Base-by-base conservation (phyloP, 2,113 vertebrate species). In the Paralichthys olivaceus region DNA sequence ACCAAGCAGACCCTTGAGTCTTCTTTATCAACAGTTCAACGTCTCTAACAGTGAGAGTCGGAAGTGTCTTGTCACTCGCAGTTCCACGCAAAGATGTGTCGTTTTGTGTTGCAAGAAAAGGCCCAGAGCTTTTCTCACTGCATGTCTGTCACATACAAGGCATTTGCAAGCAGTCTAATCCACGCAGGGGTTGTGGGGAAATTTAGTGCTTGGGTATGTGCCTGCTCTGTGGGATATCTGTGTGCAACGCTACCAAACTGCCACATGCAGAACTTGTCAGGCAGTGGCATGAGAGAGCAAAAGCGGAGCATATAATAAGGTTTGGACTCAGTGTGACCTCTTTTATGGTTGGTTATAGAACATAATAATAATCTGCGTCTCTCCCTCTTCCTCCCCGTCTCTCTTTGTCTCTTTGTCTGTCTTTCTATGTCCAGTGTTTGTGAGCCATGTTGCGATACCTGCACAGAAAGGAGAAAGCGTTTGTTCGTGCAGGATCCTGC, bases 401-500 rank as follows among this genome's bases (percentile, higher is more conserved):
- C 65, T 58, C 23, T 25, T 4, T 56, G 22, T 15, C 56, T 78
- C 53, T 95, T 66, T 91, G 71, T 60, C 65, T 88, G 71, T 96
- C 92, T 87, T 93, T 95, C 93, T 95, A 94, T 94, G 93, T 97
- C 95, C 95, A 92, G 87, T 83, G 84, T 89, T 61, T 99, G 98
- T 95, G 95, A 97, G 95, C 97, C 97, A 88, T 94, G 93, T 95
- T 99, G 97, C 95, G 95, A 95, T 94, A 95, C 95, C 93, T 99
- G 98, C 95, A 94, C 96, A 92, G 96, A 97, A 89, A 96, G 95
- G 94, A 98, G 95, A 94, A 98, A 95, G 94, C 96, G 96, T 91
- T 95, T 96, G 93, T 99, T 96, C 95, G 91, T 97, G 93, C 98
- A 99, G 94, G 96, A 99, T 93, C 97, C 96, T 57, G 93, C 94